Percentiles rank a stretch among this genome's conserved stretches.
These are phyloP conservation scores for Sphaeridia pumilis DNA, from an alignment of 2,888 invertebrate species.

Conservation along the genomic window DNA sequence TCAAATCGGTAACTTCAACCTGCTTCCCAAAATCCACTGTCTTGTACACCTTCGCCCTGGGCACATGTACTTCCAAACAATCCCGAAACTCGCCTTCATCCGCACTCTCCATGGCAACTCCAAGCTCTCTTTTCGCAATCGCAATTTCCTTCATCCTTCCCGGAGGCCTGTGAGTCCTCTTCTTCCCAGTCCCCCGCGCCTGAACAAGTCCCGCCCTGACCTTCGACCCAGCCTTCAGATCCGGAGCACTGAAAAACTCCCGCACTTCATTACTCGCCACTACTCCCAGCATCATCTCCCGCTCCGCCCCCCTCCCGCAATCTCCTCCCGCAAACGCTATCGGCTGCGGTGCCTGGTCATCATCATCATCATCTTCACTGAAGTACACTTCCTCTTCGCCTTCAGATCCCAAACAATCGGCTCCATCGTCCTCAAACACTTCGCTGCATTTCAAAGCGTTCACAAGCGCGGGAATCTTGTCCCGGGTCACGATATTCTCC, in stretches of 20 bases:
- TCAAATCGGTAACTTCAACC: slow-evolving; percentile 1
- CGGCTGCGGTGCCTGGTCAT: no score
- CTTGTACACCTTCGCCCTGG: slow-evolving; percentile 8
- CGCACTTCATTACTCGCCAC: no score
- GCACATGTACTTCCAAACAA: slow-evolving; percentile 8
- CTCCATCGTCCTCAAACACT: no score
- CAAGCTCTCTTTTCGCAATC: background rate
- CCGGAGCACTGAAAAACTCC: background rate
- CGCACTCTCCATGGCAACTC: slow-evolving; percentile 4
- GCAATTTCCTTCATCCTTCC: slow-evolving; percentile 10
- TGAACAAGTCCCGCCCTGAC: slow-evolving; percentile 3
- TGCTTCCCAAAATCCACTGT: slow-evolving; percentile 11
- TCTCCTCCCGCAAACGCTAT: no score
- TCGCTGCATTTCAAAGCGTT: no score
- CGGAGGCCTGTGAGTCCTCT: slow-evolving; percentile 5
- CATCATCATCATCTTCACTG: no score
- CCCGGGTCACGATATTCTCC: slow-evolving; percentile 13
- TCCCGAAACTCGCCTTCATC: slow-evolving; percentile 15
- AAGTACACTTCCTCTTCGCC: no score
- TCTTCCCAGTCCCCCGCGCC: background rate
- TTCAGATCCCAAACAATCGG: no score
- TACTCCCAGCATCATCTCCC: no score
- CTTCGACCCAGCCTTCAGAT: background rate
- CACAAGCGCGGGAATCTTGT: slow-evolving; percentile 21
- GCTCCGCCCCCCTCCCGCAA: no score